Percentiles rank a stretch among this genome's conserved stretches.
These are phyloP conservation scores for Oegoconia quadripuncta DNA, from an alignment of 2,888 invertebrate genomes.

Conservation along the genomic window DNA sequence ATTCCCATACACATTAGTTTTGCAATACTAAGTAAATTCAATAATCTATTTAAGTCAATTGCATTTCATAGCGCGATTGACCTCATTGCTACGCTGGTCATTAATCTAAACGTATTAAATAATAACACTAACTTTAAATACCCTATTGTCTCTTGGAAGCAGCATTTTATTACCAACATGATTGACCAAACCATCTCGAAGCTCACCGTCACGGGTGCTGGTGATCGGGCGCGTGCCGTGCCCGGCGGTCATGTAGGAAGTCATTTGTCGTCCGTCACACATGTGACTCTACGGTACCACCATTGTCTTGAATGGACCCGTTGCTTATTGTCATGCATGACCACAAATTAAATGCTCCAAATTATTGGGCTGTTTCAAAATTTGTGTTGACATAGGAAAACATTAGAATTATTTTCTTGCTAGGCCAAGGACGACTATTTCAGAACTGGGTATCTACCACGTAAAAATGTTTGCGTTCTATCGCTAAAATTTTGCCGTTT, in stretches of 20 bases:
- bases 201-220: constrained; percentile 51
- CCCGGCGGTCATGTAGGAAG: constrained; percentile 48
- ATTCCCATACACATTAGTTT: too few relatives aligned
- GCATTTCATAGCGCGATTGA: too few relatives aligned
- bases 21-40: too few relatives aligned
- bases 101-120: too few relatives aligned
- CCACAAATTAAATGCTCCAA: neutral
- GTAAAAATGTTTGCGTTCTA: too few relatives aligned
- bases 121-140: too few relatives aligned
- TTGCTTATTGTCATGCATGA: neutral
- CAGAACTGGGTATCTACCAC: too few relatives aligned
- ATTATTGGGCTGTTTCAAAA: neutral
- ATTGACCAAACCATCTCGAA: constrained; percentile 50
- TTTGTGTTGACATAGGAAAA: neutral
- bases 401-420: too few relatives aligned
- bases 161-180: constrained; percentile 11
- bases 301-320: constrained; percentile 34
- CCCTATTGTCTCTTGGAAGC: constrained; percentile 1
- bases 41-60: too few relatives aligned
- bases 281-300: constrained; percentile 38
- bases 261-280: constrained; percentile 54
- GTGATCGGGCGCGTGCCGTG: constrained; percentile 50
- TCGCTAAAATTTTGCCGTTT: too few relatives aligned
- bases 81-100: too few relatives aligned
- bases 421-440: too few relatives aligned